A percentile compares a stretch with the other conserved stretches of the same genome.
Evolutionary conservation across 64 coral and sea anemone genomes (phyloP).

Genomic region (Actinia tenebrosa): DNA sequence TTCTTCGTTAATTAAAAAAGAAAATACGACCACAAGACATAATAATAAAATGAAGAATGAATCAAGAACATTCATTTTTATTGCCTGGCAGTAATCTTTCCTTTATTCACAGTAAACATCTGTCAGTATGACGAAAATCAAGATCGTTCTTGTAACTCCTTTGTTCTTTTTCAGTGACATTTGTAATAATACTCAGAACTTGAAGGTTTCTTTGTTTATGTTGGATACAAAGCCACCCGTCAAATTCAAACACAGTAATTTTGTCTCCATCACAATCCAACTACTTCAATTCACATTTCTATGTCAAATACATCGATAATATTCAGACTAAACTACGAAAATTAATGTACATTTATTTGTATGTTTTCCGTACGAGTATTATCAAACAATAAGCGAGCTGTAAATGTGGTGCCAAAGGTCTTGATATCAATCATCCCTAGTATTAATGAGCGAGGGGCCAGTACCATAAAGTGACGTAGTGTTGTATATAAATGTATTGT

Average conservation of each 20-base stretch:
- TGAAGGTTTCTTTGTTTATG: not conserved
- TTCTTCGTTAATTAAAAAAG: not conserved
- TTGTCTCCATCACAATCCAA: not conserved
- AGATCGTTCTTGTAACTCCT: no score
- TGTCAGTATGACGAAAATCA: no score
- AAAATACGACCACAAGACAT: not conserved
- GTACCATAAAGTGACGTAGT: not conserved
- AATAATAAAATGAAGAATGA: not conserved
- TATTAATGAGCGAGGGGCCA: not conserved
- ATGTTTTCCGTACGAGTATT: not conserved
- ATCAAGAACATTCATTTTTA: no score
- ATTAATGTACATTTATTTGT: no score
- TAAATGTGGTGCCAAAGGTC: not conserved
- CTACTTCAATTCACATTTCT: not conserved
- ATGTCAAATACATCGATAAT: not conserved
- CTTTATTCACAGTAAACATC: no score
- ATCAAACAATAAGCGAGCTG: not conserved
- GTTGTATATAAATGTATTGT: not conserved
- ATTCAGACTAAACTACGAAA: not conserved
- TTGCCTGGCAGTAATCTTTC: not conserved
- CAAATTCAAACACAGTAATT: not conserved
- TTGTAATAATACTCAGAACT: no score
- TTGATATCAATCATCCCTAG: not conserved
- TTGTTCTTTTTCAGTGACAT: no score
- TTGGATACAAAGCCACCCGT: not conserved